Conservation (phyloP, 2,888 invertebrate species). For the Tenthredo distinguenda region DNA sequence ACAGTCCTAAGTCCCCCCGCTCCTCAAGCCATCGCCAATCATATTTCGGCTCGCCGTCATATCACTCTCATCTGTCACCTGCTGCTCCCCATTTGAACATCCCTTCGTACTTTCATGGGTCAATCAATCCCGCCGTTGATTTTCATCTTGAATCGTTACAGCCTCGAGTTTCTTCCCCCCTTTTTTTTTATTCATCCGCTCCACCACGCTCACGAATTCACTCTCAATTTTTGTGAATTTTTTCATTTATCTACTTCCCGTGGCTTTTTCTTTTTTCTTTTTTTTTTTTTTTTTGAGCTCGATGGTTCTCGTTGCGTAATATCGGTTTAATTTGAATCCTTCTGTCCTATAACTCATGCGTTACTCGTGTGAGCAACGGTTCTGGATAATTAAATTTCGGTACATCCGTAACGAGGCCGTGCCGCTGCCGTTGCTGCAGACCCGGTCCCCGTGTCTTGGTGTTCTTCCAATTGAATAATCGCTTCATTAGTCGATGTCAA, state of each 20-base stretch:
- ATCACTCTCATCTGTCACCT: not conserved
- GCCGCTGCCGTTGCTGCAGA: not conserved
- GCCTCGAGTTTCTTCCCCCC: not conserved
- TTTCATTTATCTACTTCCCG: not conserved
- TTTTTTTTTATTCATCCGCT: not conserved
- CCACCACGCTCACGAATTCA: too few relatives aligned
- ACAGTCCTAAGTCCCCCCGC: slow-evolving; percentile 41
- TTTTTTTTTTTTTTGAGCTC: not conserved
- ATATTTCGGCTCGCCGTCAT: not conserved
- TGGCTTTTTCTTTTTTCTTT: not conserved
- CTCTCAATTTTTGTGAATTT: too few relatives aligned
- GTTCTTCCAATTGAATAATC: slow-evolving; percentile 37
- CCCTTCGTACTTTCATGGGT: not conserved
- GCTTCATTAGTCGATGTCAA: not conserved
- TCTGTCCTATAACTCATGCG: slow-evolving; percentile 13
- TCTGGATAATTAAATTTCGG: slow-evolving; percentile 35
- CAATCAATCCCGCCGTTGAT: not conserved
- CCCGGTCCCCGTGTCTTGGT: slow-evolving; percentile 15
- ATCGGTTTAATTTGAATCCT: slow-evolving; percentile 6
- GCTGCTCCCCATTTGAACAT: not conserved
- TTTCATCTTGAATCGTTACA: not conserved
- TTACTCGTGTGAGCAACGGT: slow-evolving; percentile 17
- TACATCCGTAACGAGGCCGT: slow-evolving; percentile 28
- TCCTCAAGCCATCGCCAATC: slow-evolving; percentile 22
- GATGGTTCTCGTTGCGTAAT: not conserved